Base-by-base conservation (phyloP, 2,888 invertebrate genomes). In the Mesorhabditis belari region DNA sequence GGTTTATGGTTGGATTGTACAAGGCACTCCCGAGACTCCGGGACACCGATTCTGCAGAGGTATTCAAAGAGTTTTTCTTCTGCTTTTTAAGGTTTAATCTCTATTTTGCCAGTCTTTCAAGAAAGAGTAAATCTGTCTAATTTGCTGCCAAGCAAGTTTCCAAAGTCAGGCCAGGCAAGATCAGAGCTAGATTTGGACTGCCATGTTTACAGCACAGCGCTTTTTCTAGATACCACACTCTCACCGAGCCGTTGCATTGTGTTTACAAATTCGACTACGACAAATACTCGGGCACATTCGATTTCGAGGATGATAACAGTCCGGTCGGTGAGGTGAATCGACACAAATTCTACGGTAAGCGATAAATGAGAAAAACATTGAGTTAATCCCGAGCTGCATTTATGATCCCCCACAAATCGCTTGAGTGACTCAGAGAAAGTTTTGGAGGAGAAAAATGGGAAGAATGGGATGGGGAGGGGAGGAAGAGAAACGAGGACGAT, bases 181-280 rank as follows among this genome's bases (percentile, higher is more conserved):
- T n/a, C n/a, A n/a, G n/a, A n/a, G n/a, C n/a, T n/a, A n/a, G n/a
- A n/a, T n/a, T n/a, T n/a, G n/a, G n/a, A 29, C 9, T 51, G 25
- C 27, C 23, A 21, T 59, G 19, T 50, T 19, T 29, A 12, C n/a
- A n/a, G n/a, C n/a, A 1, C 21, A 17, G 35, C 5, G 29, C 29
- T 25, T 49, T 51, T 49, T 64, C 49, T 57, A 78, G 78, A 60
- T 79, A 79, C 59, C 69, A 77, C 0, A 79, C 79, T 0, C 65
- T 79, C 5, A 68, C 73, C 3, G 79, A 79, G 55, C 79, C 79
- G 2, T 70, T 80, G 25, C 79, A 79, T 53, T 79, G 79, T 55
- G 79, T 79, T 49, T 79, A 79, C 71, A 79, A 79, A 57, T 79
- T 79, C 62, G 79, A 79, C 53, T 79, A 79, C 56, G 79, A 79